Evolutionary conservation across 2,113 vertebrate species (phyloP).

Genomic region (Amblyornis subalaris): DNA sequence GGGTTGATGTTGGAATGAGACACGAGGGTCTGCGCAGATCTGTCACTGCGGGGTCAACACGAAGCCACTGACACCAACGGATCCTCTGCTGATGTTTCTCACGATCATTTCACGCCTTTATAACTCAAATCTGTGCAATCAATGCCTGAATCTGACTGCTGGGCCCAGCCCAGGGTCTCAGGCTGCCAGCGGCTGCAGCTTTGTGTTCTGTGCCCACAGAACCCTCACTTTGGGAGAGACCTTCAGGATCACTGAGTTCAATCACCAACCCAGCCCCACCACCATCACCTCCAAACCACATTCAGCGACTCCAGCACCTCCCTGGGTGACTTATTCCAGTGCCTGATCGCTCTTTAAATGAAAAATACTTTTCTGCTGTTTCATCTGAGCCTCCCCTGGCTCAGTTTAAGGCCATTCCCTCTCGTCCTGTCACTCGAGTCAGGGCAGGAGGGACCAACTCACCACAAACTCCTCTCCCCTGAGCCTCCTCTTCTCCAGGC

Average conservation of each 20-base stretch:
- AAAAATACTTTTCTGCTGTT: neutral
- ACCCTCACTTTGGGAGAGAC: neutral
- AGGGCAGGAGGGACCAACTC: neutral
- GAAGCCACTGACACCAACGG: neutral
- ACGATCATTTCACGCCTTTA: accelerated
- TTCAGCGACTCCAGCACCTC: neutral
- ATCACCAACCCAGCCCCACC: neutral
- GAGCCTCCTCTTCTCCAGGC: neutral
- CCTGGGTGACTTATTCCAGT: too few species aligned
- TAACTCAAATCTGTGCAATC: too few species aligned
- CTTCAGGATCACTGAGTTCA: neutral
- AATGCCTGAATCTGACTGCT: neutral
- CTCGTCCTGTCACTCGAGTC: too few species aligned
- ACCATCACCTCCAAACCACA: neutral
- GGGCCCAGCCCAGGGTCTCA: neutral
- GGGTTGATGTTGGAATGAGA: neutral
- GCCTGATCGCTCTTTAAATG: neutral
- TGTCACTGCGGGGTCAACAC: accelerated
- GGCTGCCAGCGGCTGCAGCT: neutral
- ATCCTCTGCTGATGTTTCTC: neutral
- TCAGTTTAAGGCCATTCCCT: neutral
- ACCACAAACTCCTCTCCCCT: neutral
- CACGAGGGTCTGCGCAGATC: accelerated
- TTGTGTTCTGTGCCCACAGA: neutral
- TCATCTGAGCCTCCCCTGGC: neutral